Percentiles rank a stretch among this genome's conserved stretches.
Conservation (phyloP, 2,113 vertebrate species). For the Clupea harengus region DNA sequence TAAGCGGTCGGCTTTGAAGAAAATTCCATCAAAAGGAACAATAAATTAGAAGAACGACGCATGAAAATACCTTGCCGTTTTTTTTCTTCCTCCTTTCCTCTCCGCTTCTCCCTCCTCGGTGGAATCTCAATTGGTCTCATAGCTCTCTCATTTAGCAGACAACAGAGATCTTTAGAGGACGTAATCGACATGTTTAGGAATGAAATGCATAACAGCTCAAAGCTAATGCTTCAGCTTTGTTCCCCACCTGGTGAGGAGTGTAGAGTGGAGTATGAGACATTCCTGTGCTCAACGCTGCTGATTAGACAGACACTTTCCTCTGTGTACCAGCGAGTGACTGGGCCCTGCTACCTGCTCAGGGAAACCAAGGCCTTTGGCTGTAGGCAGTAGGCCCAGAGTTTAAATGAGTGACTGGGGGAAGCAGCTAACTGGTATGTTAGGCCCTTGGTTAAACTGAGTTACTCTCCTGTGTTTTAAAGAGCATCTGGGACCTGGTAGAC, state of each 20-base stretch:
- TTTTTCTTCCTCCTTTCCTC: conserved; percentile 11
- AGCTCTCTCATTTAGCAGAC: conserved; percentile 4
- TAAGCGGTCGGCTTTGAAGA: conserved; percentile 65
- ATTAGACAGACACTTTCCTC: background rate
- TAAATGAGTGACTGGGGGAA: no score
- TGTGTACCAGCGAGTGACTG: background rate
- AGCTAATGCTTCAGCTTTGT: background rate
- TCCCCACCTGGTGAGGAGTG: background rate
- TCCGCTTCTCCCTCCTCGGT: background rate
- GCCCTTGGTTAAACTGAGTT: no score
- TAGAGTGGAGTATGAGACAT: background rate
- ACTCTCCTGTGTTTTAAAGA: no score
- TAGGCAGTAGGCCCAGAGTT: background rate
- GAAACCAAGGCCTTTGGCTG: background rate
- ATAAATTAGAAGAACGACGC: conserved; percentile 49
- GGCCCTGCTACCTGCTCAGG: background rate
- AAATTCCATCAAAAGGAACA: conserved; percentile 67
- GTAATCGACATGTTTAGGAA: background rate
- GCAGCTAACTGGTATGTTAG: no score
- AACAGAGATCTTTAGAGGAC: conserved; percentile 10
- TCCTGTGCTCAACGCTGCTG: background rate
- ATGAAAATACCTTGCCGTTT: conserved; percentile 64
- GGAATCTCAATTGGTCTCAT: conserved; percentile 63
- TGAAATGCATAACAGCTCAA: background rate
- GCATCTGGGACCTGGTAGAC: no score